These are phyloP conservation scores for Aphrophora alni DNA, from an alignment of 2,888 invertebrate genomes.

Conservation along the genomic window DNA sequence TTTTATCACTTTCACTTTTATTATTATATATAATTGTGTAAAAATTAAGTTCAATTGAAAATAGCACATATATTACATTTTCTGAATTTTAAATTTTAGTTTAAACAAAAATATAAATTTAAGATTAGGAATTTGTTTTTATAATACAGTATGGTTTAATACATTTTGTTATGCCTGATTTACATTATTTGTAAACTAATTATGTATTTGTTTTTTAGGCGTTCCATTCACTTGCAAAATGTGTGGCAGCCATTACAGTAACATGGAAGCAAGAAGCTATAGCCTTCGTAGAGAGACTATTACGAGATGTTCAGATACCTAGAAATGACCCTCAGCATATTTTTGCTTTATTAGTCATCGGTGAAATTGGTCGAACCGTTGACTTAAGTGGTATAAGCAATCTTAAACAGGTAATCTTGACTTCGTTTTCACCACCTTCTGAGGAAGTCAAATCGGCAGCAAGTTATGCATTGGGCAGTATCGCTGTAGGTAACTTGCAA, in stretches of 20 bases:
- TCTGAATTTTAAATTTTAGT: no score
- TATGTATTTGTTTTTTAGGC: conserved; percentile 62
- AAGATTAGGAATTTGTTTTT: no score
- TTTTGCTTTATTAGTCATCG: conserved; percentile 92
- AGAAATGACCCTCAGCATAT: conserved; percentile 83
- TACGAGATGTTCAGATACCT: conserved; percentile 74
- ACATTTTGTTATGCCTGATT: no score
- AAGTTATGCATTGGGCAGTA: conserved; percentile 94
- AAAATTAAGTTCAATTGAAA: no score
- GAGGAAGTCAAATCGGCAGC: conserved; percentile 99
- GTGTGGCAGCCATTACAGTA: conserved; percentile 91
- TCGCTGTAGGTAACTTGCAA: conserved; percentile 93
- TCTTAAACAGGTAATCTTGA: conserved; percentile 78
- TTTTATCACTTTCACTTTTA: no score
- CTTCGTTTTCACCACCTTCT: conserved; percentile 87
- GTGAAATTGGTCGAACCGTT: conserved; percentile 81
- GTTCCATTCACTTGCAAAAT: conserved; percentile 95
- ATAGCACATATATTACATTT: no score
- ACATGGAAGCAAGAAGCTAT: conserved; percentile 75
- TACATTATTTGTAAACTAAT: no score
- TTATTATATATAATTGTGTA: no score
- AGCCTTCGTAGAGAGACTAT: conserved; percentile 68
- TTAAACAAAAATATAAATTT: no score
- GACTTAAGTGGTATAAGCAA: conserved; percentile 68
- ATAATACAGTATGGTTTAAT: no score